Base-by-base conservation (phyloP, 2,888 invertebrate genomes). In the Bombylius discolor region DNA sequence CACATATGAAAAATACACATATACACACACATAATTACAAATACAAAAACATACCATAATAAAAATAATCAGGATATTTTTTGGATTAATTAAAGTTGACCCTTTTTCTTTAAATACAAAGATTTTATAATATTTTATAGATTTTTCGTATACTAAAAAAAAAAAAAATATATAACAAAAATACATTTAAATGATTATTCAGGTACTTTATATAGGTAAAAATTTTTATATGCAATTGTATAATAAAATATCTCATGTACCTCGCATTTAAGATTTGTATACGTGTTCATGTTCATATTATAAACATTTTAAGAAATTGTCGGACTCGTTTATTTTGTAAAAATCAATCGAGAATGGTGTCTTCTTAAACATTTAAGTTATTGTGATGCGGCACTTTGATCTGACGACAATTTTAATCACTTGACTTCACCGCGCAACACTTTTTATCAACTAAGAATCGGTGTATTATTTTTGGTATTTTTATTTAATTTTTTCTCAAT, bases 381-480 rank as follows among this genome's bases (percentile, higher is more conserved):
- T 55, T 55, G 55, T 55, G 51, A 36, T 32, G 55, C 55, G 55
- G 55, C 51, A 51, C 55, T 55, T 55, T 55, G 55, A 55, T 55
- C 55, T 51, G 47, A 47, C 55, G 55, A 55, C 55, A 55, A 55
- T 55, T 55, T 55, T 55, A 55, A 55, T 55, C 55, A 55, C 47
- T 55, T 46, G 47, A 48, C 55, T 51, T 50, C 51, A 55, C 50
- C 55, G 55, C 55, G 11, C 8, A 51, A 50, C 51, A 55, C 55
- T 55, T 55, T 55, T 55, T 55, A 55, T 55, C 50, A 42, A 8
- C 39, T 11, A 42, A 42, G 39, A 42, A 42, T 42, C 39, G 11
- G 11, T 11, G 39, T 42, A 42, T 4, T 11, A 42, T 42, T 11
- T 42, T 36, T 36, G 11, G 39, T 42, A 42, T 11, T 11, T 42